Conservation (phyloP, 92 coral and sea anemone species). For the Pocillopora meandrina region DNA sequence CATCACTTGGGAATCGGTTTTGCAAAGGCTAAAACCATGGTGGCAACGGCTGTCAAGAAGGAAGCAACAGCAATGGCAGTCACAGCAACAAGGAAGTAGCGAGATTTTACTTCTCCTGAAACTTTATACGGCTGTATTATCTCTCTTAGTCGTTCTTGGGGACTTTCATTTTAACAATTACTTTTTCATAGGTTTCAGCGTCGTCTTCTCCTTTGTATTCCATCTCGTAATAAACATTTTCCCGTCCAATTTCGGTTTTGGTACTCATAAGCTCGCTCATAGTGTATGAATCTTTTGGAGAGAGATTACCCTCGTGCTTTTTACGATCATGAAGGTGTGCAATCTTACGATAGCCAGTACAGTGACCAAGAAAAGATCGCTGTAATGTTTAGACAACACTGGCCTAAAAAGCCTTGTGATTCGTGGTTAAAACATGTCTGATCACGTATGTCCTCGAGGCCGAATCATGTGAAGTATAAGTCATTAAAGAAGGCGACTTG, state of each 20-base stretch:
- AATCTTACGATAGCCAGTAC: too few species aligned
- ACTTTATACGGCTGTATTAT: neutral
- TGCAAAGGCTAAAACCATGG: conserved; percentile 3
- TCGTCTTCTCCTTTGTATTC: neutral
- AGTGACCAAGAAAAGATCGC: too few species aligned
- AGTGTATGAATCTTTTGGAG: too few species aligned
- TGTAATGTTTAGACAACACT: too few species aligned
- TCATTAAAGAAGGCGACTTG: too few species aligned
- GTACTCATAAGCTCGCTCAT: too few species aligned
- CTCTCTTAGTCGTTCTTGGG: neutral
- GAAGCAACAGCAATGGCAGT: neutral
- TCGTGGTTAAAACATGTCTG: too few species aligned
- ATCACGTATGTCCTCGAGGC: too few species aligned
- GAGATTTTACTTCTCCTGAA: neutral
- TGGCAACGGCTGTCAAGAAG: neutral
- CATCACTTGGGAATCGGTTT: neutral
- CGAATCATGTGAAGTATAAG: too few species aligned
- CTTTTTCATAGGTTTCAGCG: neutral
- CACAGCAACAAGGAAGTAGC: neutral
- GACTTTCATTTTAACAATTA: neutral
- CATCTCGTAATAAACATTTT: neutral
- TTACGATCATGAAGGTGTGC: too few species aligned
- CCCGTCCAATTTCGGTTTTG: neutral
- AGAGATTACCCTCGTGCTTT: too few species aligned
- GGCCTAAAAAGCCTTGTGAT: too few species aligned